phyloP scores from a whole-genome alignment of 2,113 vertebrate species.

The Calonectris borealis region DNA sequence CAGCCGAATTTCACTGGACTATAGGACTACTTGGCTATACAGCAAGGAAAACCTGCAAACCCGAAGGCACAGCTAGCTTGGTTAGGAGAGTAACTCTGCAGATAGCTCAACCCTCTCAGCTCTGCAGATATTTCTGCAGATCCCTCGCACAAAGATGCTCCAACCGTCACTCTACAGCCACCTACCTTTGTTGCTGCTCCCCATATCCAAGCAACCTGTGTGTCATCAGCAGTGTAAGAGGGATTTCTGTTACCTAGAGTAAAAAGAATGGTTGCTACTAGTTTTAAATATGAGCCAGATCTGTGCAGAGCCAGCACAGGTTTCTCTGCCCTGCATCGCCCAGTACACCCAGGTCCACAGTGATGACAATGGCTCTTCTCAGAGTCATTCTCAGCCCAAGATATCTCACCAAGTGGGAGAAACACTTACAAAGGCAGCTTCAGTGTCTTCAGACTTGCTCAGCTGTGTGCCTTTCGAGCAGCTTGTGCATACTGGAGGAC shows the following conservation, averaged over 20 bases:
- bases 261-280: neutral
- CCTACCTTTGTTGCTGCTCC: neutral
- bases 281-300: neutral
- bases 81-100: neutral
- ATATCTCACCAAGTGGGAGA: neutral
- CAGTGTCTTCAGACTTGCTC: neutral
- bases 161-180: neutral
- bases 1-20: neutral
- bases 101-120: neutral
- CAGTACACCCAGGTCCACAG: neutral
- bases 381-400: neutral
- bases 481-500: neutral
- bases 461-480: neutral
- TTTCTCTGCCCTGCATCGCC: neutral
- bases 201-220: neutral
- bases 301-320: fast-evolving
- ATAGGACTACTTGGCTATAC: neutral
- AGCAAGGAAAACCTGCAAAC: neutral
- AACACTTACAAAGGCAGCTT: neutral
- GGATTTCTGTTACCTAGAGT: neutral
- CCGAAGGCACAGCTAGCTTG: neutral
- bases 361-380: neutral
- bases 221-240: neutral
- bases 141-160: neutral
- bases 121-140: neutral